Conservation (phyloP, 1,140 invertebrate genomes). For the Anastrepha obliqua region DNA sequence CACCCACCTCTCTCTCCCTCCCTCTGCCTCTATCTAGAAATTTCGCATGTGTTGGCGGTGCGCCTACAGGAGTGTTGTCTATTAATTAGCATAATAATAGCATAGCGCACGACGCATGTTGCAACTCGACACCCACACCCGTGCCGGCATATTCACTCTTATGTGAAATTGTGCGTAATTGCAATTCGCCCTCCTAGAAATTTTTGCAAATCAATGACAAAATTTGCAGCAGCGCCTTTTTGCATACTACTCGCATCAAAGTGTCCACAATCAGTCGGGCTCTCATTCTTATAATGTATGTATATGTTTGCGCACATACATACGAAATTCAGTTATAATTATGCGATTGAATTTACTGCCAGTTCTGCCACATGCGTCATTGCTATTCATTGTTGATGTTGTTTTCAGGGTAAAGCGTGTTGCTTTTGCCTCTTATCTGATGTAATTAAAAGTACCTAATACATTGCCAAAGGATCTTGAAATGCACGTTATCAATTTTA, state of each 20-base stretch:
- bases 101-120: slow-evolving; percentile 47
- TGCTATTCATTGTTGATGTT: slow-evolving; percentile 11
- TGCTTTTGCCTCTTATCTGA: not conserved
- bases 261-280: too few species aligned
- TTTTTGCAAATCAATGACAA: slow-evolving; percentile 49
- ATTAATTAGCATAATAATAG: slow-evolving; percentile 53
- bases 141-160: not conserved
- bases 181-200: not conserved
- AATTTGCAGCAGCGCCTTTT: slow-evolving; percentile 36
- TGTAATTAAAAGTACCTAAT: slow-evolving; percentile 31
- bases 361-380: slow-evolving; percentile 20
- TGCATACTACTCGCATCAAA: not conserved
- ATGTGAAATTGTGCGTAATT: slow-evolving; percentile 10
- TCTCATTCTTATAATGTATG: too few species aligned
- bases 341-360: slow-evolving; percentile 41
- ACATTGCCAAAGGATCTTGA: not conserved
- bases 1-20: too few species aligned
- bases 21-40: not conserved
- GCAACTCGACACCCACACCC: slow-evolving; percentile 14
- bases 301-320: not conserved
- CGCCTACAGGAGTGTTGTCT: not conserved
- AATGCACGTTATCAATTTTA: not conserved
- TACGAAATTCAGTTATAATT: slow-evolving; percentile 28
- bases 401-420: not conserved
- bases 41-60: not conserved